phyloP scores from a whole-genome alignment of 2,888 invertebrate genomes.

The Autographa pulchrina region DNA sequence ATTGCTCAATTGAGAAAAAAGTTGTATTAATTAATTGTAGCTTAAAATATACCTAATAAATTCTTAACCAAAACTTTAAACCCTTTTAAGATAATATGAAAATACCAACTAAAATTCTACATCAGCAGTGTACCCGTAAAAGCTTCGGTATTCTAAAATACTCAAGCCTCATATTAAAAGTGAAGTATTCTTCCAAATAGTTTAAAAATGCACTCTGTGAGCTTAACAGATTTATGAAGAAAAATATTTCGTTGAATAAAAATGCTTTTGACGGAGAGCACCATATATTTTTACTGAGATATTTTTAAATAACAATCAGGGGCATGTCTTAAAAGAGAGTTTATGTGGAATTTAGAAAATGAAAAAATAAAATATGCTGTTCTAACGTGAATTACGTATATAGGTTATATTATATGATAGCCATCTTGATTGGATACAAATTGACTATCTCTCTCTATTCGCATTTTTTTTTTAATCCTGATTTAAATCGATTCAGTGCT shows the following conservation, averaged over 20 bases:
- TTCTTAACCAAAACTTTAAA: background rate
- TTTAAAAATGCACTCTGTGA: constrained; percentile 6
- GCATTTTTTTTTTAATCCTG: no score
- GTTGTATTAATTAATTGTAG: background rate
- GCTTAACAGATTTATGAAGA: constrained; percentile 1
- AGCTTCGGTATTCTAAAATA: background rate
- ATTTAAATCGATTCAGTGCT: background rate
- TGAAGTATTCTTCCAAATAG: constrained; percentile 5
- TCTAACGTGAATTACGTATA: no score
- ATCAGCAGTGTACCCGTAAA: background rate
- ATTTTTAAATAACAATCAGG: background rate
- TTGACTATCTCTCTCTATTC: no score
- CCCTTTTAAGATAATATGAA: background rate
- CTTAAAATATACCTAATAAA: background rate
- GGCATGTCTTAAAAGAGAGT: background rate
- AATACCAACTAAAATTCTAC: constrained; percentile 4
- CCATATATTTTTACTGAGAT: background rate
- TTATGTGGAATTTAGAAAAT: background rate
- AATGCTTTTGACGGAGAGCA: background rate
- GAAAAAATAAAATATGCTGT: background rate
- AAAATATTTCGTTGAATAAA: background rate
- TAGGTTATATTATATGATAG: no score
- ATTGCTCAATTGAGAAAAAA: no score
- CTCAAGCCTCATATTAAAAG: constrained; percentile 5
- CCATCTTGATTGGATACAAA: no score